Conservation (phyloP, 2,797 vertebrate species). For the Lithobates sylvaticus region DNA sequence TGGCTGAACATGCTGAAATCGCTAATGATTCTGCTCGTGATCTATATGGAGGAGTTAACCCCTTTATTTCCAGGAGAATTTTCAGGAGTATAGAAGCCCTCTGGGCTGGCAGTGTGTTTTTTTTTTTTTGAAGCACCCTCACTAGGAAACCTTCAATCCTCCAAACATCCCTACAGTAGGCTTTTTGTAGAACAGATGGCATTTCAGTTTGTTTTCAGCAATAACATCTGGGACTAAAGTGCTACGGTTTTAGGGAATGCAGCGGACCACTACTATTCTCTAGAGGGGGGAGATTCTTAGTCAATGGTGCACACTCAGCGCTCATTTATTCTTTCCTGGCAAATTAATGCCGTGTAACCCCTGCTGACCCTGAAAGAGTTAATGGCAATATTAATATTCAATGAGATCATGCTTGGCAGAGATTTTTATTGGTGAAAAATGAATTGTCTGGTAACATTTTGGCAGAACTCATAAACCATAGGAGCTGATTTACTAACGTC, state of each 20-base stretch:
- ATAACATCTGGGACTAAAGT: conserved; percentile 50
- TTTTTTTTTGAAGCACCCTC: not conserved
- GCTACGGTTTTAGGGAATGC: conserved; percentile 41
- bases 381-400: conserved; percentile 36
- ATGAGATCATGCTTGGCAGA: conserved; percentile 25
- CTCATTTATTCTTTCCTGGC: conserved; percentile 3
- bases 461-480: not conserved
- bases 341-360: conserved; percentile 19
- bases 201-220: conserved; percentile 52
- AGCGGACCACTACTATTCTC: conserved; percentile 40
- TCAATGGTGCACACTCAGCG: conserved; percentile 37
- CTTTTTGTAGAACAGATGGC: conserved; percentile 55
- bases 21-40: conserved; percentile 33
- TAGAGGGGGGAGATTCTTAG: conserved; percentile 5
- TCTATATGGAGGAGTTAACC: conserved; percentile 30
- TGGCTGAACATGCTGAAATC: conserved; percentile 25
- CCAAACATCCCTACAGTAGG: not conserved
- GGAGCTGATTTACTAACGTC: too few relatives aligned
- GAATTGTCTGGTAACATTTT: conserved; percentile 40
- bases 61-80: not conserved
- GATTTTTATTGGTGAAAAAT: conserved; percentile 39
- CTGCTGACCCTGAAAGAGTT: conserved; percentile 41
- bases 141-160: conserved; percentile 12
- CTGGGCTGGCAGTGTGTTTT: conserved; percentile 13
- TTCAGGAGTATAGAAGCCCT: not conserved